Evolutionary conservation across 1,140 invertebrate species (phyloP).

Genomic region (Lamellibrachia luymesi): DNA sequence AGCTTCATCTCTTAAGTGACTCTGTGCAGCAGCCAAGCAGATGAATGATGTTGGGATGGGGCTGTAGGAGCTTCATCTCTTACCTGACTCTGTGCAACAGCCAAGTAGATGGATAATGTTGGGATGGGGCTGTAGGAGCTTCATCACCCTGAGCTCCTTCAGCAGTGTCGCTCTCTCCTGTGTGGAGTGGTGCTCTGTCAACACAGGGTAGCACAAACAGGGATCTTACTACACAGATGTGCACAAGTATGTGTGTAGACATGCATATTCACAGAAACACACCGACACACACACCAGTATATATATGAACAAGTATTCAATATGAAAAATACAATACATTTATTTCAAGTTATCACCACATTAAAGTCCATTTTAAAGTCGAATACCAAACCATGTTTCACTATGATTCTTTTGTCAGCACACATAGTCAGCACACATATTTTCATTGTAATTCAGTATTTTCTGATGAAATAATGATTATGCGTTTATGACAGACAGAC

Average conservation of each 20-base stretch:
- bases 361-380: too few species aligned
- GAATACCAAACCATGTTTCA: too few species aligned
- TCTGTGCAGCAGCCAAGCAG: too few species aligned
- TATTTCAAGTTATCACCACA: too few species aligned
- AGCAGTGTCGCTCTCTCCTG: constrained; percentile 74
- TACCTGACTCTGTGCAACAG: constrained; percentile 78
- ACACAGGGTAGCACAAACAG: background rate
- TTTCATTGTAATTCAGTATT: too few species aligned
- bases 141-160: constrained; percentile 75
- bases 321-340: too few species aligned
- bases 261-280: background rate
- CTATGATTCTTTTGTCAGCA: too few species aligned
- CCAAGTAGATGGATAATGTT: constrained; percentile 79
- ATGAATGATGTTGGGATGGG: background rate
- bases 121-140: constrained; percentile 75
- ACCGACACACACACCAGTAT: background rate
- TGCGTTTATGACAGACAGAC: too few species aligned
- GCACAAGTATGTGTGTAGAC: background rate
- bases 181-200: constrained; percentile 66
- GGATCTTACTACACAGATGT: background rate
- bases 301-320: background rate
- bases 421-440: too few species aligned
- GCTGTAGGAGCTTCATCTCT: constrained; percentile 18
- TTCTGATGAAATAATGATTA: too few species aligned
- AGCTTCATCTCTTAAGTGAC: too few species aligned